Percentiles rank a stretch among this genome's conserved stretches.
Conservation (phyloP, 2,113 vertebrate genomes). For the Festucalex cinctus region DNA sequence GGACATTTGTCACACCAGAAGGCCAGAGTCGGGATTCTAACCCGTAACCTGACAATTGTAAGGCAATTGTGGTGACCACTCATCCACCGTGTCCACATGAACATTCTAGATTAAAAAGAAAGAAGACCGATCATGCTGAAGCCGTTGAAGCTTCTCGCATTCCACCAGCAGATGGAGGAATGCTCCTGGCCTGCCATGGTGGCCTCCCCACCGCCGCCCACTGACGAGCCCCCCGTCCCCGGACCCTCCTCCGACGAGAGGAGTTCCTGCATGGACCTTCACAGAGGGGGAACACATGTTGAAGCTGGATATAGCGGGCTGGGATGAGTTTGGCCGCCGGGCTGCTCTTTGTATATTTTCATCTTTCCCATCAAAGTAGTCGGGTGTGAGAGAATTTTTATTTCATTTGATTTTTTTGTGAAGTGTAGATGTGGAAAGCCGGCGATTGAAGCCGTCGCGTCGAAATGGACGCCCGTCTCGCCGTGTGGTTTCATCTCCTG, state of each 20-base stretch:
- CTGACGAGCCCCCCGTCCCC: conserved; percentile 15
- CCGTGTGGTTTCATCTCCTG: conserved; percentile 44
- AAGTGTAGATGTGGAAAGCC: conserved; percentile 24
- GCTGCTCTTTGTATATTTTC: conserved; percentile 20
- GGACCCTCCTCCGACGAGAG: conserved; percentile 52
- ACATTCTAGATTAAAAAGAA: background rate
- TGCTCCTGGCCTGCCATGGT: conserved; percentile 19
- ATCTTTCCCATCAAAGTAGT: conserved; percentile 2
- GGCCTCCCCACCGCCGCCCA: background rate
- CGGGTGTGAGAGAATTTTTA: background rate
- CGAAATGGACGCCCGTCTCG: conserved; percentile 63
- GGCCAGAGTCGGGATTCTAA: too few species aligned
- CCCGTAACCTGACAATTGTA: too few species aligned
- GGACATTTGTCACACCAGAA: too few species aligned
- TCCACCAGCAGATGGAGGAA: conserved; percentile 58
- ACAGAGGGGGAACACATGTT: conserved; percentile 62
- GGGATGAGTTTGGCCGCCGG: conserved; percentile 19
- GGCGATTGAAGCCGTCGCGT: background rate
- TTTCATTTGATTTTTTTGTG: too few species aligned
- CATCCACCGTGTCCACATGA: too few species aligned
- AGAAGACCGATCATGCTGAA: background rate
- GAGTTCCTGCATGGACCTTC: conserved; percentile 51
- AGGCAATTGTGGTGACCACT: too few species aligned
- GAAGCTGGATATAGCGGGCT: conserved; percentile 20
- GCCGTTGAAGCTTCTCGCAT: background rate